These are phyloP conservation scores for Apis laboriosa DNA, from an alignment of 1,140 invertebrate genomes.

Conservation along the genomic window DNA sequence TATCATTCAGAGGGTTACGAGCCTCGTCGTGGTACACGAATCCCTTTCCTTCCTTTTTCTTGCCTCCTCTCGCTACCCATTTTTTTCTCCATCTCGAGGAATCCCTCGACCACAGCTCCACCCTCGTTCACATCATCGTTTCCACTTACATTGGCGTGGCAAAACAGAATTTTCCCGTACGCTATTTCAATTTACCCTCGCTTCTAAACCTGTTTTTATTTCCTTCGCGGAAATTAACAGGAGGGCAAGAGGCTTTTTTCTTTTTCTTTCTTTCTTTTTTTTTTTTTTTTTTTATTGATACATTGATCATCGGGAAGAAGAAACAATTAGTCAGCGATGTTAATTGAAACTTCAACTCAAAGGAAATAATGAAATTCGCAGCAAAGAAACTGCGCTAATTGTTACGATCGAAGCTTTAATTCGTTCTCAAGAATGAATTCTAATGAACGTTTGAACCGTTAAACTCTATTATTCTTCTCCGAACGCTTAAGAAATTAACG, in stretches of 20 bases:
- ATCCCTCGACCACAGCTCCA: constrained; percentile 32
- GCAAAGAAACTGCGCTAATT: not conserved
- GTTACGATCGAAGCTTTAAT: not conserved
- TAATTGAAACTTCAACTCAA: constrained; percentile 9
- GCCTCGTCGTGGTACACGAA: constrained; percentile 30
- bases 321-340: not conserved
- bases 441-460: too few species aligned
- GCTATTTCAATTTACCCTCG: constrained; percentile 15
- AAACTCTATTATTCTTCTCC: too few species aligned
- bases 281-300: not conserved
- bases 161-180: constrained; percentile 53
- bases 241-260: too few species aligned
- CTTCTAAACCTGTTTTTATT: not conserved
- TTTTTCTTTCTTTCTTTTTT: not conserved
- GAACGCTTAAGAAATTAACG: too few species aligned
- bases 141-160: constrained; percentile 45
- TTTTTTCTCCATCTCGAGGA: constrained; percentile 51
- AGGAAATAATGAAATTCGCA: constrained; percentile 3
- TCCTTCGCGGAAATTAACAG: too few species aligned
- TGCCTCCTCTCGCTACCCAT: constrained; percentile 40
- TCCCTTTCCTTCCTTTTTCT: constrained; percentile 33
- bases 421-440: not conserved
- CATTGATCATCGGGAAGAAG: too few species aligned
- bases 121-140: constrained; percentile 37
- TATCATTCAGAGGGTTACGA: constrained; percentile 66